Percentiles rank a stretch among this genome's conserved stretches.
phyloP scores from a whole-genome alignment of 2,888 invertebrate species.

The Crematogaster levior region DNA sequence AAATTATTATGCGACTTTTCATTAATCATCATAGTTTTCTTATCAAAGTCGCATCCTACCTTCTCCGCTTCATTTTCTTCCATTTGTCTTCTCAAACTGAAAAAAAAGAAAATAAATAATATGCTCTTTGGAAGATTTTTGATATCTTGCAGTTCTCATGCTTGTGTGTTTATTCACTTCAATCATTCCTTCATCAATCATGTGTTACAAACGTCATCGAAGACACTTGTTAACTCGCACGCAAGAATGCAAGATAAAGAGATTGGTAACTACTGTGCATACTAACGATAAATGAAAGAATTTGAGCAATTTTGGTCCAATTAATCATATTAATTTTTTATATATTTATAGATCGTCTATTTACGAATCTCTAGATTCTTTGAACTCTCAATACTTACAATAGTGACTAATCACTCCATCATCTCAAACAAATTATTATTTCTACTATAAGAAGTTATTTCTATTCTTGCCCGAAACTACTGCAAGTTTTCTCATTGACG shows the following conservation, averaged over 20 bases:
- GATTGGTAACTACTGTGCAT: not conserved
- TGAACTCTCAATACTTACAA: not conserved
- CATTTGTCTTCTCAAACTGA: slow-evolving; percentile 29
- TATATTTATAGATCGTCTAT: not conserved
- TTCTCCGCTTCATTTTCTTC: slow-evolving; percentile 65
- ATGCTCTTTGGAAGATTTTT: slow-evolving; percentile 41
- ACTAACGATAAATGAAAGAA: not conserved
- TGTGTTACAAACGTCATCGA: slow-evolving; percentile 21
- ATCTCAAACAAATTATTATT: slow-evolving; percentile 3
- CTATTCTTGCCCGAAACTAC: slow-evolving; percentile 29
- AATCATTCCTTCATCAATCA: slow-evolving; percentile 28
- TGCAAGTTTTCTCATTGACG: slow-evolving; percentile 31
- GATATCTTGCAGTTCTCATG: slow-evolving; percentile 38
- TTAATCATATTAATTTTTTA: not conserved
- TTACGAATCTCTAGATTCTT: not conserved
- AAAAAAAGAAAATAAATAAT: slow-evolving; percentile 17
- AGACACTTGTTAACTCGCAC: slow-evolving; percentile 20
- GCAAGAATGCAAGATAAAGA: slow-evolving; percentile 19
- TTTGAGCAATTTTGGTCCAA: not conserved
- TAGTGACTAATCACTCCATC: not conserved
- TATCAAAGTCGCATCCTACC: slow-evolving; percentile 6
- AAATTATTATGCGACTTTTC: not conserved
- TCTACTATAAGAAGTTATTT: not conserved
- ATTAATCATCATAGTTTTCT: not conserved
- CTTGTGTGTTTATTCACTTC: slow-evolving; percentile 58